A percentile compares a stretch with the other conserved stretches of the same genome.
These are phyloP conservation scores for Neofelis nebulosa DNA, from an alignment of 2,113 vertebrate genomes.

Conservation along the genomic window DNA sequence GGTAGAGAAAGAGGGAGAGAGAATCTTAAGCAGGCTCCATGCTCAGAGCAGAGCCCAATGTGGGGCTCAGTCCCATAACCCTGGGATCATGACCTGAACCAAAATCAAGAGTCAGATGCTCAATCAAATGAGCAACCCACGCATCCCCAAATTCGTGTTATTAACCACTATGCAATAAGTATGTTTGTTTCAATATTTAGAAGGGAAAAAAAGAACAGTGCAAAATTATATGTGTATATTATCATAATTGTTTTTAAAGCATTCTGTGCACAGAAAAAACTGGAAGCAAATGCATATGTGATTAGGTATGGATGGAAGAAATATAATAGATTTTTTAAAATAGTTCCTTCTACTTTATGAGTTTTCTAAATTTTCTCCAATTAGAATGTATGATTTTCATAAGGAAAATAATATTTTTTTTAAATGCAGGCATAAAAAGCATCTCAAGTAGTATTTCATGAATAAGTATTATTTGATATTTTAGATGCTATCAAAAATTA, in stretches of 20 bases:
- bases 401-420: slow-evolving; percentile 45
- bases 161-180: not conserved
- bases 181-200: not conserved
- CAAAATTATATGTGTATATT: not conserved
- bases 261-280: not conserved
- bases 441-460: slow-evolving; percentile 31
- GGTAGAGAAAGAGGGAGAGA: too few species aligned
- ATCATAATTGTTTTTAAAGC: not conserved
- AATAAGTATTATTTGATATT: slow-evolving; percentile 33
- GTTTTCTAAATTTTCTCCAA: slow-evolving; percentile 37
- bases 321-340: slow-evolving; percentile 12
- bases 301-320: not conserved
- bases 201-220: not conserved
- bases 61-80: too few species aligned
- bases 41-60: too few species aligned
- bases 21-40: too few species aligned
- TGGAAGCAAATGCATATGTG: not conserved
- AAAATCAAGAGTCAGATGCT: too few species aligned
- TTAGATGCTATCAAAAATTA: slow-evolving; percentile 3
- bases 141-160: not conserved
- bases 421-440: slow-evolving; percentile 2
- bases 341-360: slow-evolving; percentile 1
- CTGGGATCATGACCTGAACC: too few species aligned
- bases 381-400: slow-evolving; percentile 44
- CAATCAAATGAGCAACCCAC: too few species aligned